Percentiles rank a stretch among this genome's conserved stretches.
phyloP scores from a whole-genome alignment of 2,113 vertebrate genomes.

The Prionailurus viverrinus region DNA sequence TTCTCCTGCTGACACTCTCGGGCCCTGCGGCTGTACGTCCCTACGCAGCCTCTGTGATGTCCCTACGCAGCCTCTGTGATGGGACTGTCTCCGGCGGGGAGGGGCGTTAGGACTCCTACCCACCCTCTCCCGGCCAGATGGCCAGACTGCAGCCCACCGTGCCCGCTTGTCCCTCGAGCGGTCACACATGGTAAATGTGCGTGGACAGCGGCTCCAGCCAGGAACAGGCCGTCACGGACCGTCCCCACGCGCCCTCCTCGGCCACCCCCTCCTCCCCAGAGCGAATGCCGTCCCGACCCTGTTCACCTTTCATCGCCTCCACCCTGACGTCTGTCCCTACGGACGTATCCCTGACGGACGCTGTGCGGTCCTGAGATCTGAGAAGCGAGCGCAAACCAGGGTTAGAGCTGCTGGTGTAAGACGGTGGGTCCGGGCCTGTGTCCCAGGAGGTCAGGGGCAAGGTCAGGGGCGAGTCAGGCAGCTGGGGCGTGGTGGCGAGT shows the following conservation, averaged over 20 bases:
- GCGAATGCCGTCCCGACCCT: not conserved
- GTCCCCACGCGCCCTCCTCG: not conserved
- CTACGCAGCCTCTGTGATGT: not conserved
- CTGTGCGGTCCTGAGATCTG: not conserved
- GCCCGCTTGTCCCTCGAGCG: not conserved
- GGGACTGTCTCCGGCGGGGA: not conserved
- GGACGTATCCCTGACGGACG: not conserved
- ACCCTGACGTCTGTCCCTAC: too few species aligned
- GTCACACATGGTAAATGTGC: not conserved
- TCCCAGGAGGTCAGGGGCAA: not conserved
- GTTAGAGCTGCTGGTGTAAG: not conserved
- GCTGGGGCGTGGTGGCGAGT: too few species aligned
- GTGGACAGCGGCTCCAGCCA: not conserved
- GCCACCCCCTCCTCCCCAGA: not conserved
- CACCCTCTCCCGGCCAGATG: not conserved
- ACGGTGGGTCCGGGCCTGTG: not conserved
- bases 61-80: not conserved
- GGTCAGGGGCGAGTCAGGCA: not conserved
- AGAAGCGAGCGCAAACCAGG: not conserved
- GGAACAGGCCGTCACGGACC: too few species aligned
- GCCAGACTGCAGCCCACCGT: not conserved
- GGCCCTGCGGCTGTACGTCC: not conserved
- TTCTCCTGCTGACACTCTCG: not conserved
- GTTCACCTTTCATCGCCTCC: not conserved
- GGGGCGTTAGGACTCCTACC: not conserved